Evolutionary conservation across 2,797 vertebrate species (phyloP).

Genomic region (Chelidonichthys spinosus): DNA sequence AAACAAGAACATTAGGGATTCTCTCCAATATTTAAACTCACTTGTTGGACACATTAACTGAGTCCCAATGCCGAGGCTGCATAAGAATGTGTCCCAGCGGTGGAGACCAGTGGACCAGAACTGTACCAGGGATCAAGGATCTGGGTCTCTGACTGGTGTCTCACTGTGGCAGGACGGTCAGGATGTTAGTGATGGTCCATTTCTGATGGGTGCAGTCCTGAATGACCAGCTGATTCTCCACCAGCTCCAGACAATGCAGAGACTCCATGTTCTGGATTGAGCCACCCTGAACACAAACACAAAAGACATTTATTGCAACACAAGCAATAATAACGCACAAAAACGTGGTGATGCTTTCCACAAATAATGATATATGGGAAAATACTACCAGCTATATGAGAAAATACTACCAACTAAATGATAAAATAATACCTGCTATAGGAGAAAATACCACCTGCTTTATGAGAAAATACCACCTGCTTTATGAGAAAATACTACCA

Average conservation of each 20-base stretch:
- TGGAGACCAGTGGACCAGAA: slow-evolving; percentile 9
- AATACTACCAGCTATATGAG: too few relatives aligned
- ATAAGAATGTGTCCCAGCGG: too few relatives aligned
- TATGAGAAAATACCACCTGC: not conserved
- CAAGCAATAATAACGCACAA: not conserved
- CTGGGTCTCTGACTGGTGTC: not conserved
- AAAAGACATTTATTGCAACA: not conserved
- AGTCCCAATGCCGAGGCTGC: too few relatives aligned
- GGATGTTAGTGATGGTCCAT: slow-evolving; percentile 94
- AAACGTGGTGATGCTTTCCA: not conserved
- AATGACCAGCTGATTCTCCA: slow-evolving; percentile 90
- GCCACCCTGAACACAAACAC: slow-evolving; percentile 85
- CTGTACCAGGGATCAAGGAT: not conserved
- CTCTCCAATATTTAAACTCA: not conserved
- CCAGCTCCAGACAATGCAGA: slow-evolving; percentile 92
- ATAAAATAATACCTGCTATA: too few relatives aligned
- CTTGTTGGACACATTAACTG: slow-evolving; percentile 20
- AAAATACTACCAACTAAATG: too few relatives aligned
- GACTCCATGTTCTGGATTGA: slow-evolving; percentile 94
- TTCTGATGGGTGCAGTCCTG: slow-evolving; percentile 92
- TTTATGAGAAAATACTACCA: not conserved
- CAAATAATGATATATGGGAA: too few relatives aligned
- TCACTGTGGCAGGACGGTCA: slow-evolving; percentile 81
- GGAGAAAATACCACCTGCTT: not conserved
- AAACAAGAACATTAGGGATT: slow-evolving; percentile 12